Evolutionary conservation across 1,140 invertebrate genomes (phyloP).

Genomic region (Cherax destructor): DNA sequence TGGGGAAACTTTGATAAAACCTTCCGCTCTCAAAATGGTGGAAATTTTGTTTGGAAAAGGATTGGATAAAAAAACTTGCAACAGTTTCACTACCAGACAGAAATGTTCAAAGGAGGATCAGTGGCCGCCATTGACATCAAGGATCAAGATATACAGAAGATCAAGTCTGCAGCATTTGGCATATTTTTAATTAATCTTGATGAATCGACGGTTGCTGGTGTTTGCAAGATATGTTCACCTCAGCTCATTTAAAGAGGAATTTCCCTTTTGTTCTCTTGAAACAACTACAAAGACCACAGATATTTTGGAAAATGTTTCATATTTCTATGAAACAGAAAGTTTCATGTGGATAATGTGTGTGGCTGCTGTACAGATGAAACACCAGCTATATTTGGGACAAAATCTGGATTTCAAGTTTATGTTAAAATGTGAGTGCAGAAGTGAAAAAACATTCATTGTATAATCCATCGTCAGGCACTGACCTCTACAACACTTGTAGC

Average conservation of each 20-base stretch:
- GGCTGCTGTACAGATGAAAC: not conserved
- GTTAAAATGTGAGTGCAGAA: not conserved
- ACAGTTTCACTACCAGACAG: constrained; percentile 31
- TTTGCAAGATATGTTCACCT: constrained; percentile 21
- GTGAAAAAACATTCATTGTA: not conserved
- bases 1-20: constrained; percentile 43
- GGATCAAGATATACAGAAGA: constrained; percentile 4
- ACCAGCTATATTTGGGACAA: not conserved
- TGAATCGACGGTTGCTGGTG: not conserved
- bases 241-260: not conserved
- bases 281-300: not conserved
- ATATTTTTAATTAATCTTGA: not conserved
- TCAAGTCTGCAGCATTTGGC: not conserved
- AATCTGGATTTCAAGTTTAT: not conserved
- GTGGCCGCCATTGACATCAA: constrained; percentile 1
- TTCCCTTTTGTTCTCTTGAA: not conserved
- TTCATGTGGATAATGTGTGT: not conserved
- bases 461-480: not conserved
- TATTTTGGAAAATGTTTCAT: not conserved
- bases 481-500: not conserved
- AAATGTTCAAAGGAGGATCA: constrained; percentile 19
- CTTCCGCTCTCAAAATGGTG: constrained; percentile 31
- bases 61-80: constrained; percentile 19
- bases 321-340: not conserved
- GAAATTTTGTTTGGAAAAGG: constrained; percentile 31